A percentile compares a stretch with the other conserved stretches of the same genome.
Conservation (phyloP, 2,797 vertebrate genomes). For the Lepidocolaptes lacrymiger region DNA sequence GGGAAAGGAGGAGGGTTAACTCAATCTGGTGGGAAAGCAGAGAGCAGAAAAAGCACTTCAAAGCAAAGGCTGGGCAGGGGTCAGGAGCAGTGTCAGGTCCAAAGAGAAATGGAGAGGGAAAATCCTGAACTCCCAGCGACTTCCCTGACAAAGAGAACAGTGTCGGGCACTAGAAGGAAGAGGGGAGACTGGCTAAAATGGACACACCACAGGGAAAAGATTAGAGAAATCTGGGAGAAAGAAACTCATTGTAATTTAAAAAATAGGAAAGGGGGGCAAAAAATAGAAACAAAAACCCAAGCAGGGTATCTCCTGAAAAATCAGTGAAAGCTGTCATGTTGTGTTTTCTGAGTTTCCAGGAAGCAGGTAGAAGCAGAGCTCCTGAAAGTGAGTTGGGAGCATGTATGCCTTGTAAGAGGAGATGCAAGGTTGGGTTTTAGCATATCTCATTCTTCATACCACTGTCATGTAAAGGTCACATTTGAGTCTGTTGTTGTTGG, state of each 20-base stretch:
- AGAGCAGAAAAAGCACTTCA: conserved; percentile 55
- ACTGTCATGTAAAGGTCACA: neutral
- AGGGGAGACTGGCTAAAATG: neutral
- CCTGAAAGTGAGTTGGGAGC: neutral
- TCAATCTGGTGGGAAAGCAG: conserved; percentile 12
- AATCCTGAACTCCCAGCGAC: conserved; percentile 59
- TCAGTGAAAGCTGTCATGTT: neutral
- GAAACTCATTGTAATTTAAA: neutral
- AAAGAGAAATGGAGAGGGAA: conserved; percentile 47
- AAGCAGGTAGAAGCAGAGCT: neutral
- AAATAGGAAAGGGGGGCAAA: neutral
- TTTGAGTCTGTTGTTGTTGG: neutral
- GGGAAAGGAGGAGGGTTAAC: conserved; percentile 50
- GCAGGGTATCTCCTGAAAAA: neutral
- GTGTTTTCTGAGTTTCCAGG: neutral
- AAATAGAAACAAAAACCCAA: too few species aligned
- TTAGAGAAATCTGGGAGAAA: neutral
- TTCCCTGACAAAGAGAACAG: conserved; percentile 70
- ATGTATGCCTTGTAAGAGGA: neutral
- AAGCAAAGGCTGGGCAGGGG: conserved; percentile 49
- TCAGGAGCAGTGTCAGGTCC: conserved; percentile 54
- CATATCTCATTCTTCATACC: neutral
- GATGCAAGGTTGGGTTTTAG: neutral
- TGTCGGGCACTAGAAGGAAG: conserved; percentile 36
- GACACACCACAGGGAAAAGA: neutral